Percentiles rank a stretch among this genome's conserved stretches.
Conservation (phyloP, 1,140 invertebrate species). For the Danaus melanippus region DNA sequence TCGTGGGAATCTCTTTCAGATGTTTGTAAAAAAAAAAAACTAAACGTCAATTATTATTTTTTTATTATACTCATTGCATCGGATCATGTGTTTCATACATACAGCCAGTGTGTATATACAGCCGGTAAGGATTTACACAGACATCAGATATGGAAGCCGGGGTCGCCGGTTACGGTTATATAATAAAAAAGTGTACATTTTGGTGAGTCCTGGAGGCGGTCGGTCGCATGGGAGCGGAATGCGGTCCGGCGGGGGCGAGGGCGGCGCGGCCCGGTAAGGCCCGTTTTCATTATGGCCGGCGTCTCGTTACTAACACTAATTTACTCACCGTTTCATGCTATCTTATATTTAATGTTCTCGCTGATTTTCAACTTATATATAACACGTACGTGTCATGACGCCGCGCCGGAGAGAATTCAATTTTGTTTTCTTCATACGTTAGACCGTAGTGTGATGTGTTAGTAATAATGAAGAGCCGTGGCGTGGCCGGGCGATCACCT, state of each 20-base stretch:
- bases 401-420: not conserved
- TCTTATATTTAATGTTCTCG: not conserved
- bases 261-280: constrained; percentile 18
- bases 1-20: constrained; percentile 45
- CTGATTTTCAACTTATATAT: constrained; percentile 2
- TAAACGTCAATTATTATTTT: too few species aligned
- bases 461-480: constrained; percentile 24
- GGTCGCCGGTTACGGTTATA: constrained; percentile 31
- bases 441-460: not conserved
- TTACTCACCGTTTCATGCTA: too few species aligned
- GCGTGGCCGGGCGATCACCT: constrained; percentile 58
- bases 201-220: constrained; percentile 50
- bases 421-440: not conserved
- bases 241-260: constrained; percentile 46
- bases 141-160: constrained; percentile 12
- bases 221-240: constrained; percentile 69
- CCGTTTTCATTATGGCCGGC: constrained; percentile 17
- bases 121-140: too few species aligned
- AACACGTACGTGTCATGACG: not conserved
- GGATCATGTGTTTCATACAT: too few species aligned
- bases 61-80: too few species aligned
- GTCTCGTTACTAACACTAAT: not conserved
- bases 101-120: too few species aligned
- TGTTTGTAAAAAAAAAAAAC: too few species aligned
- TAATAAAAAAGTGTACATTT: constrained; percentile 60